Conservation (phyloP, 2,888 invertebrate species). For the Suillia variegata region DNA sequence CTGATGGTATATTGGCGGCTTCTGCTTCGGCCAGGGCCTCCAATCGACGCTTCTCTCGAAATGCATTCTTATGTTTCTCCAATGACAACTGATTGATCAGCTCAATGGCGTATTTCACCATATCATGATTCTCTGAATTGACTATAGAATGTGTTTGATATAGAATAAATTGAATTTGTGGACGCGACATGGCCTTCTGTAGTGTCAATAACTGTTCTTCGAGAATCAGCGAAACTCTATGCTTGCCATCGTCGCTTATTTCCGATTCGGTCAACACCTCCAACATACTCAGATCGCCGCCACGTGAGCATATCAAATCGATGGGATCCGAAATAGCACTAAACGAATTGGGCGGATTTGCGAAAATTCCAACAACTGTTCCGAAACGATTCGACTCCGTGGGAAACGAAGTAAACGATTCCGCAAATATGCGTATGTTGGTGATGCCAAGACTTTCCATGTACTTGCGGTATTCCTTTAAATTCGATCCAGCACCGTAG, state of each 20-base stretch:
- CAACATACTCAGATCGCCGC: slow-evolving; percentile 77
- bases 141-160: slow-evolving; percentile 83
- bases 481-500: slow-evolving; percentile 66
- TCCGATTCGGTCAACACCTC: slow-evolving; percentile 75
- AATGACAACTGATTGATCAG: slow-evolving; percentile 74
- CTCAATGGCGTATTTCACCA: slow-evolving; percentile 71
- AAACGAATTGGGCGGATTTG: slow-evolving; percentile 81
- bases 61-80: slow-evolving; percentile 68
- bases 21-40: slow-evolving; percentile 56
- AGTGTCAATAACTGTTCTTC: slow-evolving; percentile 78
- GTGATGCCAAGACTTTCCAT: slow-evolving; percentile 72
- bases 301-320: slow-evolving; percentile 79
- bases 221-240: slow-evolving; percentile 69
- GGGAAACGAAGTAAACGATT: slow-evolving; percentile 63
- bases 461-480: slow-evolving; percentile 70
- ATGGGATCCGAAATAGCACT: slow-evolving; percentile 80
- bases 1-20: slow-evolving; percentile 51
- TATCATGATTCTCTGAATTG: slow-evolving; percentile 75
- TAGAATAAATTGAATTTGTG: slow-evolving; percentile 80
- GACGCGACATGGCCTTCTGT: slow-evolving; percentile 75
- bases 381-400: slow-evolving; percentile 65
- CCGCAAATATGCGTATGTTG: slow-evolving; percentile 64
- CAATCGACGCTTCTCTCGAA: slow-evolving; percentile 49
- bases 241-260: slow-evolving; percentile 67
- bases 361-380: slow-evolving; percentile 70